Percentiles rank a stretch among this genome's conserved stretches.
Conservation (phyloP, 2,888 invertebrate genomes). For the Odontomyia ornata region DNA sequence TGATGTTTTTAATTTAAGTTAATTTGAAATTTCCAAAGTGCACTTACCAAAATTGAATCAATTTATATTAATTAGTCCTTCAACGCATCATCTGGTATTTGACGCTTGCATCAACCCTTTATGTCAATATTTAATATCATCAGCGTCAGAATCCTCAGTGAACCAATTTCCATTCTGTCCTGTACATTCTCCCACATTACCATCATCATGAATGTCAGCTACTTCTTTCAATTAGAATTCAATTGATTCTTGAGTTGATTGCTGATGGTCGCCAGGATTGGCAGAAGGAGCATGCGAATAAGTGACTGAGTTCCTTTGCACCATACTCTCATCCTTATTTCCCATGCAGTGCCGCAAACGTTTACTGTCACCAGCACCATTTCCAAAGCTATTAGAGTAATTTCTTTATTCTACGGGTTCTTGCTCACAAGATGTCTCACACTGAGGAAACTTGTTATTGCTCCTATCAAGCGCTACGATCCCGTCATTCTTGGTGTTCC, state of each 20-base stretch:
- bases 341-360: not conserved
- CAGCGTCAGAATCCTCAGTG: not conserved
- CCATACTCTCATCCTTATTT: constrained; percentile 8
- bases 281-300: not conserved
- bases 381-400: not conserved
- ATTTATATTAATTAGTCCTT: too few species aligned
- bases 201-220: constrained; percentile 27
- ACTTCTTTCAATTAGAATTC: constrained; percentile 42
- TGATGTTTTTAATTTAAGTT: too few species aligned
- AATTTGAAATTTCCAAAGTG: too few species aligned
- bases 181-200: constrained; percentile 15
- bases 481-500: not conserved
- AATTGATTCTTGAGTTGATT: constrained; percentile 42
- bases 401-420: constrained; percentile 34
- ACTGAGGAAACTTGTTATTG: not conserved
- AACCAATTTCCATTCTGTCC: constrained; percentile 2
- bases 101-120: not conserved
- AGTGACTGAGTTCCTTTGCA: constrained; percentile 1
- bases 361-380: constrained; percentile 36
- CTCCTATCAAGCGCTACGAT: not conserved
- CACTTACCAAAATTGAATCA: too few species aligned
- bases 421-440: not conserved
- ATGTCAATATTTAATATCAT: not conserved
- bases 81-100: too few species aligned
- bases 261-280: not conserved